Conservation (phyloP, 2,797 vertebrate species). For the Euphonia xanthogaster region DNA sequence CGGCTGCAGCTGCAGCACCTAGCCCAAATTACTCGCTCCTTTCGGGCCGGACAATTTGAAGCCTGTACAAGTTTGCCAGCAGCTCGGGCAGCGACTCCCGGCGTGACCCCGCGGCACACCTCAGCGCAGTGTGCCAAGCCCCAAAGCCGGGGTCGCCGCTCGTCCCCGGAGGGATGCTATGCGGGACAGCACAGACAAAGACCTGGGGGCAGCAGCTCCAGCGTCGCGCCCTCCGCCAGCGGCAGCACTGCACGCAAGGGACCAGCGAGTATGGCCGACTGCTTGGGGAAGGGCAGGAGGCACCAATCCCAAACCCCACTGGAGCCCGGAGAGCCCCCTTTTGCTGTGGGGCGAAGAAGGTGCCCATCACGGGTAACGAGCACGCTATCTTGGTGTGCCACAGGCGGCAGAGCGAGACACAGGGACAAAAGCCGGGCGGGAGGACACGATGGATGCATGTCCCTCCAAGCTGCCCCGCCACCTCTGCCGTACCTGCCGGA, state of each 20-base stretch:
- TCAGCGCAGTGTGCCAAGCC: background rate
- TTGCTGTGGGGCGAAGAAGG: background rate
- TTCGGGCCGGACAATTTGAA: background rate
- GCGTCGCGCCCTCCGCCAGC: background rate
- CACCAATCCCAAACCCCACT: background rate
- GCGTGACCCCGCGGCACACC: background rate
- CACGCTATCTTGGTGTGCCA: accelerated
- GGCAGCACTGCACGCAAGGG: background rate
- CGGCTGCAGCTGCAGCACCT: background rate
- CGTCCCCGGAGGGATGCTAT: background rate
- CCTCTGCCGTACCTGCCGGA: background rate
- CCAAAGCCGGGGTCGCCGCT: background rate
- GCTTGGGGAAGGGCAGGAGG: background rate
- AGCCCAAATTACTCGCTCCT: background rate
- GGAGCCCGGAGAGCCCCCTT: background rate
- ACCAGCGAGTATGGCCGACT: background rate
- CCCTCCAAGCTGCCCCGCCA: background rate
- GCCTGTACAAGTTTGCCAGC: background rate
- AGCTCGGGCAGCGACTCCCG: background rate
- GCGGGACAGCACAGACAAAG: slow-evolving; percentile 21
- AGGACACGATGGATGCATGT: background rate
- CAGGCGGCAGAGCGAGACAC: background rate
- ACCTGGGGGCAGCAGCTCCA: background rate
- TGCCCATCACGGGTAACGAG: accelerated
- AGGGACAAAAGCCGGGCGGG: background rate